These are phyloP conservation scores for Plotosus lineatus DNA, from an alignment of 2,113 vertebrate species.

Conservation along the genomic window DNA sequence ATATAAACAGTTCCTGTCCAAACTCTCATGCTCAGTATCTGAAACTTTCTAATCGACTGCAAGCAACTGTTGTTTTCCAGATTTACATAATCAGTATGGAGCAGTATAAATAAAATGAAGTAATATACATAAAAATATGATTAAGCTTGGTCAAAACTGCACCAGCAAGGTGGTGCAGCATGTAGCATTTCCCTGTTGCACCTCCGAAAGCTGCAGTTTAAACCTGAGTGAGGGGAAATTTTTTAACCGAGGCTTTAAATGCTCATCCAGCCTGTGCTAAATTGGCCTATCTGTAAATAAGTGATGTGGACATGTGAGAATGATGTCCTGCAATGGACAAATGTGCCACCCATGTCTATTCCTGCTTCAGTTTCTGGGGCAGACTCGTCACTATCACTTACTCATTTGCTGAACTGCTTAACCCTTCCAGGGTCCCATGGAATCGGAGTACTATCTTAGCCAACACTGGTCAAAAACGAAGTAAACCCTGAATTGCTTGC, in stretches of 20 bases:
- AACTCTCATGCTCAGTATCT: background rate
- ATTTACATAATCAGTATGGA: constrained; percentile 10
- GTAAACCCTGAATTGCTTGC: too few relatives aligned
- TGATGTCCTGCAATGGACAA: background rate
- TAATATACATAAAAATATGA: background rate
- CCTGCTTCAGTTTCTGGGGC: background rate
- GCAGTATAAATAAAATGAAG: background rate
- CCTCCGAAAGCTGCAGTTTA: too few relatives aligned
- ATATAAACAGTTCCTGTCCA: constrained; percentile 25
- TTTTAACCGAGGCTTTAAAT: background rate
- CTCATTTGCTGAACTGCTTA: too few relatives aligned
- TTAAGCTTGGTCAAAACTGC: background rate
- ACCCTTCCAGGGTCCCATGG: too few relatives aligned
- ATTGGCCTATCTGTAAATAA: background rate
- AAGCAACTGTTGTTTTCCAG: background rate
- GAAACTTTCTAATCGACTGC: constrained; percentile 1
- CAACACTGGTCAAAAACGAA: too few relatives aligned
- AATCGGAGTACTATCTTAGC: too few relatives aligned
- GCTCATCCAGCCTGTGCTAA: background rate
- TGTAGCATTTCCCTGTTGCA: too few relatives aligned
- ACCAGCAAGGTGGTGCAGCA: too few relatives aligned
- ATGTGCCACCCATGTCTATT: background rate
- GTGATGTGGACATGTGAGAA: background rate
- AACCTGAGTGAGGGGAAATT: too few relatives aligned
- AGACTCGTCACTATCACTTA: too few relatives aligned